A percentile compares a stretch with the other conserved stretches of the same genome.
phyloP scores from a whole-genome alignment of 2,113 vertebrate genomes.

The Alosa alosa region DNA sequence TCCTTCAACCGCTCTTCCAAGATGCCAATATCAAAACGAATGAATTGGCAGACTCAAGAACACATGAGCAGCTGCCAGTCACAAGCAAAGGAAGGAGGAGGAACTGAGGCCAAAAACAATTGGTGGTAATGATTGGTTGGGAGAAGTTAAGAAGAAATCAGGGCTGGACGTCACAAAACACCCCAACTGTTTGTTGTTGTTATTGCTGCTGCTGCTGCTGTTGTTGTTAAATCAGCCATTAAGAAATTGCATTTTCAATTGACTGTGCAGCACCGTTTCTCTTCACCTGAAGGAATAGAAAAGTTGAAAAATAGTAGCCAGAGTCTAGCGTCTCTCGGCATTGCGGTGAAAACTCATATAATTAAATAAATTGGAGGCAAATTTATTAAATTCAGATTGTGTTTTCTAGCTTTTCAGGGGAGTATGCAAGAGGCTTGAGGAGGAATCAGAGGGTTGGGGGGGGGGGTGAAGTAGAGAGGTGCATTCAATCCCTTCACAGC shows the following conservation, averaged over 20 bases:
- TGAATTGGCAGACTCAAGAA: background rate
- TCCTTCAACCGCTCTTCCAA: background rate
- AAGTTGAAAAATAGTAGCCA: background rate
- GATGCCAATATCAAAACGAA: background rate
- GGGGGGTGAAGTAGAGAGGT: background rate
- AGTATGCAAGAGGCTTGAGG: constrained; percentile 13
- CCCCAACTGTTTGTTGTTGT: background rate
- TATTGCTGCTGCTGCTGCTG: background rate
- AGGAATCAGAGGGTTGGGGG: background rate
- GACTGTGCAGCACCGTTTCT: background rate
- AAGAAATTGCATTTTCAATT: constrained; percentile 12
- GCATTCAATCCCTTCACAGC: constrained; percentile 37
- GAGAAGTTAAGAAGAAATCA: background rate
- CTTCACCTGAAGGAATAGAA: background rate
- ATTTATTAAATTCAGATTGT: constrained; percentile 42
- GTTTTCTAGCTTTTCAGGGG: constrained; percentile 28
- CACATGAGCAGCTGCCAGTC: background rate
- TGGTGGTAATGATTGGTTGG: background rate
- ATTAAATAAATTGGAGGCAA: constrained; percentile 38
- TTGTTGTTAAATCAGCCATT: constrained; percentile 33
- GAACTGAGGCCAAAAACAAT: background rate
- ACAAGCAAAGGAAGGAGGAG: background rate
- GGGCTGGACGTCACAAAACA: background rate
- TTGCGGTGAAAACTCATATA: constrained; percentile 32
- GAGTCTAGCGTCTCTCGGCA: constrained; percentile 23